Evolutionary conservation across 2,113 vertebrate species (phyloP), one percentile per base, ranked within the genome.

Genomic region (Hymenochirus boettgeri): DNA sequence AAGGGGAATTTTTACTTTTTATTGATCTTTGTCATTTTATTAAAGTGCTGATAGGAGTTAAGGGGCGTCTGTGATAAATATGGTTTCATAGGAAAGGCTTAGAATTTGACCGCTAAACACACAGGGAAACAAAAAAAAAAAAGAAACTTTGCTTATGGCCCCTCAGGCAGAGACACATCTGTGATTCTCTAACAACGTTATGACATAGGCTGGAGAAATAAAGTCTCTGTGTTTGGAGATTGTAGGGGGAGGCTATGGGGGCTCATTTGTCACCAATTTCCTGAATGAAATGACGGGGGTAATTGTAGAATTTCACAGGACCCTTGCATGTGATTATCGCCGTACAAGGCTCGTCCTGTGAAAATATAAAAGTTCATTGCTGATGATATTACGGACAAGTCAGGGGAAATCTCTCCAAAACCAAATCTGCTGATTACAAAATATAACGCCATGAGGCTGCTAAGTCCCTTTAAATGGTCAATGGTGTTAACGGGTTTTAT

Each of bases 401-500:
- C 18, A 19, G 7, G 7, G 5, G 58, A 25, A 33, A 6, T 5
- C 4, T 13, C 27, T n/a, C 12, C 45, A 47, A 47, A 29, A 17
- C 23, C 4, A 1, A 2, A 4, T 25, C 7, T 37, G 55, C 55
- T 17, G 15, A 12, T 37, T 11, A 57, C 0, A 4, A 1, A 26
- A 45, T 11, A 29, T 21, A 5, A 60, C 33, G 10, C 33, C 33
- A 35, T 13, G 7, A 11, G 33, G 33, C 7, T 35, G 33, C 33
- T 7, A n/a, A n/a, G 33, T 42, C 15, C 17, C 17, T 42, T 10
- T 62, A 67, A 54, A 27, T 33, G 15, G 22, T 13, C 5, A 23
- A 47, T 15, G 18, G 26, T 76, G 72, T 78, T 89, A 57, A 89
- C 35, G 3, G 1, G 39, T 63, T 1, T 76, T 73, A 18, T 72